Base-by-base conservation (phyloP, 2,888 invertebrate species). In the Dascillus cervinus region DNA sequence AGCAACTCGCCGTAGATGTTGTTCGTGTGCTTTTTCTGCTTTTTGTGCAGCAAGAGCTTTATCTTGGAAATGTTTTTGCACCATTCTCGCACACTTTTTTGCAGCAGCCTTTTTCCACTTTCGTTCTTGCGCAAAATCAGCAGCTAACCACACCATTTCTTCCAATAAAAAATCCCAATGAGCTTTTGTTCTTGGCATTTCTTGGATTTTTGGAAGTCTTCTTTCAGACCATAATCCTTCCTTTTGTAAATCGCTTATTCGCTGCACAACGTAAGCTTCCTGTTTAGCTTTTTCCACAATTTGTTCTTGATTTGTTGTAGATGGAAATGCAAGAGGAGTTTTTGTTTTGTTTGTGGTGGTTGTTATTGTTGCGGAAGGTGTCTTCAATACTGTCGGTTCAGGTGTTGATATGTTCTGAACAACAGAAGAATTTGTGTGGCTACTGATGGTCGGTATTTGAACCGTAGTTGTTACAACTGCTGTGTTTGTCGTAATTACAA, bases 91-190 rank as follows among this genome's bases (percentile, higher is more conserved):
- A 60, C 90, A 90, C 71, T 89, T 94, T 60, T 88, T 88, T 1
- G 95, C 92, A 3, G 91, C 89, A 37, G 88, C 85, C 63, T 91
- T 91, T 60, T 98, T 98, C 92, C 94, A 95, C 63, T 94, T 95
- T 41, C 96, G 76, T 66, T 99, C 98, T 63, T 94, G 90, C 13
- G 88, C 88, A 67, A 98, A 98, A 68, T 98, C 97, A 20, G 91
- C 87, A 19, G 95, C 90, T 46, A 99, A 72, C 98, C 98, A 98
- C 20, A 86, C 85, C 92, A 96, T 95, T 69, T 98, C 98, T 66
- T 98, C 97, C 22, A 99, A 70, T 43, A 98, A 70, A 66, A 94
- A 97, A 66, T 98, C 98, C 96, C 97, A 97, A 65, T 98, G 97
- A 13, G 90, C 84, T 69, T 96, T 97, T 29, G 79, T 73, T 42